Evolutionary conservation across 2,888 invertebrate species (phyloP), one percentile per base, ranked within the genome.

Genomic region (Troides oblongomaculatus): DNA sequence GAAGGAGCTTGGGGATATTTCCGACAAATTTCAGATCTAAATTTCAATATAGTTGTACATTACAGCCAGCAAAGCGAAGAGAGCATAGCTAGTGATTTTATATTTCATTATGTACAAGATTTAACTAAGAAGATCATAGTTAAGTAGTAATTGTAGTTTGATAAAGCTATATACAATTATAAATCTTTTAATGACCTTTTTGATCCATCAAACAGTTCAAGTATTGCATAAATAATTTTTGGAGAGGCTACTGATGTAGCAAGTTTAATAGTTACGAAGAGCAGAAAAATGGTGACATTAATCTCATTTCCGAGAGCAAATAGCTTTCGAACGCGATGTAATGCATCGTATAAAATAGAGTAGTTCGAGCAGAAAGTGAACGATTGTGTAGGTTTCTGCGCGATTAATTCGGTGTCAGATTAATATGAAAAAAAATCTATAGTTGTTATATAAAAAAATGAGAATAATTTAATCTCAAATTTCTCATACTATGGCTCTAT

Each of bases 301-400:
- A 67, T 71, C 70, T 71, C 70, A 67, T 71, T 71, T 71, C 70
- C 67, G 70, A 61, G 67, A 71, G 70, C 70, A 71, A 71, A 71
- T 71, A 67, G 70, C 70, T 71, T 71, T 71, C 64, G 64, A 71
- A 71, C 70, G 70, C 70, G 61, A 64, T 67, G 67, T 71, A 71
- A 71, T 71, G 70, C 70, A 64, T 71, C 64, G 70, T 71, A 68
- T 62, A 71, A 71, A 71, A 71, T 67, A 64, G 36, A 67, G 61
- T 67, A 71, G 67, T 68, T 67, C 60, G 61, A 67, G 67, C 70
- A 67, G 70, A 71, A 71, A 71, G 56, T 71, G 64, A 67, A 62
- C 61, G 64, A 61, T 68, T 71, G 64, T 67, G 67, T 67, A 64
- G 67, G 64, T 67, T 71, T 62, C 64, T 67, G 25, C 30, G 18